Percentiles rank a stretch among this genome's conserved stretches.
phyloP scores from a whole-genome alignment of 2,113 vertebrate genomes.

The Aleadryas rufinucha region DNA sequence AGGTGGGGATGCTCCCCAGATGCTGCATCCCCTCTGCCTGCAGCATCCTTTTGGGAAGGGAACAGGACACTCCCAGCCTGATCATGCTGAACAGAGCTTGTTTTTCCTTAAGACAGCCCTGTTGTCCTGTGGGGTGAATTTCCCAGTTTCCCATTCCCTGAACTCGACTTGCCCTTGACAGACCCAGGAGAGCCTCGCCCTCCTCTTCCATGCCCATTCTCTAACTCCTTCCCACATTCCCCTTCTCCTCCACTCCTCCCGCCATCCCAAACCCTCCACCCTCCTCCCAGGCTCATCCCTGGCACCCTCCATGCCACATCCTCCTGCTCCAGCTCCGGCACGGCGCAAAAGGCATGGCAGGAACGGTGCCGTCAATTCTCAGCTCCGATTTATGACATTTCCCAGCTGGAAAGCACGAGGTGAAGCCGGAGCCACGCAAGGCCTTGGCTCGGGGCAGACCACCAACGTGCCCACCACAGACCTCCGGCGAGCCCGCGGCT shows the following conservation, averaged over 20 bases:
- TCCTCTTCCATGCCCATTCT: neutral
- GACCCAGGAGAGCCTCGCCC: neutral
- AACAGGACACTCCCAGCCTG: neutral
- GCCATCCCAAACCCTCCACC: neutral
- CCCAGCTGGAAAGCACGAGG: neutral
- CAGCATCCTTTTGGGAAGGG: neutral
- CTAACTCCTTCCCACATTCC: neutral
- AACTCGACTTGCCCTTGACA: neutral
- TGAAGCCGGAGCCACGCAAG: neutral
- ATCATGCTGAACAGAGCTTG: neutral
- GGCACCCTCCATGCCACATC: neutral
- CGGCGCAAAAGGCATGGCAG: neutral
- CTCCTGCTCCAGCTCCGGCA: neutral
- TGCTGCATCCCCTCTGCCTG: neutral
- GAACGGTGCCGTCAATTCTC: neutral
- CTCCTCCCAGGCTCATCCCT: neutral
- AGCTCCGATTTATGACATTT: neutral
- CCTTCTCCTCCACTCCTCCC: neutral
- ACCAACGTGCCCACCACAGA: neutral
- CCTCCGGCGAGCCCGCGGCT: neutral
- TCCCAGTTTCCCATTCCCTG: neutral
- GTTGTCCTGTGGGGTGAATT: neutral
- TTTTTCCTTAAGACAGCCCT: neutral
- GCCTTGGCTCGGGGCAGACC: neutral
- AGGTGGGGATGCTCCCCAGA: no score